These are phyloP conservation scores for Pelusios castaneus DNA, from an alignment of 2,113 vertebrate genomes.

Conservation along the genomic window DNA sequence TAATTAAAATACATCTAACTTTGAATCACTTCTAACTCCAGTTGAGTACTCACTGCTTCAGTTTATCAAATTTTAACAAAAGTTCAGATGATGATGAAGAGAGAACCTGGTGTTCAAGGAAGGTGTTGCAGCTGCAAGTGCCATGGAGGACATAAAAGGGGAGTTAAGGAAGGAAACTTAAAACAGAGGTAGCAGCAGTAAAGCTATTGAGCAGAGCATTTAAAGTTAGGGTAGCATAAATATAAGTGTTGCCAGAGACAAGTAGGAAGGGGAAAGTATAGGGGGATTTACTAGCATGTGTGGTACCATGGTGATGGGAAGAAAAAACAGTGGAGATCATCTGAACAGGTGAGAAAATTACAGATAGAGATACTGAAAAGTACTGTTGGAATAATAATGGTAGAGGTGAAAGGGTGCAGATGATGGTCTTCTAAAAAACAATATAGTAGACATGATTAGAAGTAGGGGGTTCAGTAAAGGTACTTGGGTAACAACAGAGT, in stretches of 20 bases:
- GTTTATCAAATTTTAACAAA: neutral
- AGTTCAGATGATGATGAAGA: neutral
- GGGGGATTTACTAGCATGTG: neutral
- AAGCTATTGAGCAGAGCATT: neutral
- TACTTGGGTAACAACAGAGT: neutral
- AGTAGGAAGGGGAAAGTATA: neutral
- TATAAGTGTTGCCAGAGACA: neutral
- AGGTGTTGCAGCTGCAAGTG: neutral
- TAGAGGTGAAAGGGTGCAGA: neutral
- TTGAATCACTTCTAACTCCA: neutral
- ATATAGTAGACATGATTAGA: neutral
- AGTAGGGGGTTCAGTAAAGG: neutral
- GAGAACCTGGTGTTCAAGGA: neutral
- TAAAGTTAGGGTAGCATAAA: neutral
- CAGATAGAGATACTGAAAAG: neutral
- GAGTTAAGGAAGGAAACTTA: neutral
- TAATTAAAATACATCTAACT: neutral
- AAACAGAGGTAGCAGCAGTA: neutral
- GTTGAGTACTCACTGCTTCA: neutral
- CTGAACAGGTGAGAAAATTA: neutral
- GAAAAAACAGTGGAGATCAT: rapidly evolving
- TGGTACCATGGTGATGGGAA: neutral
- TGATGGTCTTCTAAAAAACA: neutral
- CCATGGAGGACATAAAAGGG: neutral
- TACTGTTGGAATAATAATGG: neutral